These are phyloP conservation scores for Mimas tiliae DNA, from an alignment of 2,888 invertebrate genomes.

Conservation along the genomic window DNA sequence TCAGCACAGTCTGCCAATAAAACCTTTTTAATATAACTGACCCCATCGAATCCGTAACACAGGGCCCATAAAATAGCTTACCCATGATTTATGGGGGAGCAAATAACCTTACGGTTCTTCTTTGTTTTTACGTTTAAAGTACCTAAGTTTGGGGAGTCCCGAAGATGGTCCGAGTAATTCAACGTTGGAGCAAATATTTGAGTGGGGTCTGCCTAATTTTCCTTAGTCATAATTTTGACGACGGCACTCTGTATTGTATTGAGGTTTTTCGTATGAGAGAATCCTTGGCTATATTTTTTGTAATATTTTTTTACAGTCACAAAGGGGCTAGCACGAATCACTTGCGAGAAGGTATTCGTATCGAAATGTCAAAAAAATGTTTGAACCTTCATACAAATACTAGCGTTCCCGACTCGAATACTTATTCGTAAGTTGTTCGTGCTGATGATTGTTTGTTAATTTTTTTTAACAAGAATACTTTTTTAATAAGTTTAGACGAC, in stretches of 20 bases:
- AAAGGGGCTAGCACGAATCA: too few relatives aligned
- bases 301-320: too few relatives aligned
- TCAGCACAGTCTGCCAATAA: background rate
- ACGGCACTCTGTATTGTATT: background rate
- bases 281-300: too few relatives aligned
- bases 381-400: too few relatives aligned
- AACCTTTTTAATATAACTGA: slow-evolving; percentile 2
- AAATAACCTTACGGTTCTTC: slow-evolving; percentile 12
- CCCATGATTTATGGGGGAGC: slow-evolving; percentile 7
- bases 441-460: too few relatives aligned
- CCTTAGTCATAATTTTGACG: background rate
- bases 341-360: too few relatives aligned
- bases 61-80: slow-evolving; percentile 11
- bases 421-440: too few relatives aligned
- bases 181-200: background rate
- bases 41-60: slow-evolving; percentile 8
- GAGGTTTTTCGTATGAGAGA: background rate
- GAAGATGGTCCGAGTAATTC: background rate
- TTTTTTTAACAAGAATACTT: too few relatives aligned
- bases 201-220: background rate
- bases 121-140: slow-evolving; percentile 19
- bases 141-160: background rate
- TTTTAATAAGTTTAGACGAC: too few relatives aligned
- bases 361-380: too few relatives aligned
- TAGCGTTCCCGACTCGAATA: too few relatives aligned